Percentiles rank a stretch among this genome's conserved stretches.
These are phyloP conservation scores for Thalassoma bifasciatum DNA, from an alignment of 2,113 vertebrate genomes.

Conservation along the genomic window DNA sequence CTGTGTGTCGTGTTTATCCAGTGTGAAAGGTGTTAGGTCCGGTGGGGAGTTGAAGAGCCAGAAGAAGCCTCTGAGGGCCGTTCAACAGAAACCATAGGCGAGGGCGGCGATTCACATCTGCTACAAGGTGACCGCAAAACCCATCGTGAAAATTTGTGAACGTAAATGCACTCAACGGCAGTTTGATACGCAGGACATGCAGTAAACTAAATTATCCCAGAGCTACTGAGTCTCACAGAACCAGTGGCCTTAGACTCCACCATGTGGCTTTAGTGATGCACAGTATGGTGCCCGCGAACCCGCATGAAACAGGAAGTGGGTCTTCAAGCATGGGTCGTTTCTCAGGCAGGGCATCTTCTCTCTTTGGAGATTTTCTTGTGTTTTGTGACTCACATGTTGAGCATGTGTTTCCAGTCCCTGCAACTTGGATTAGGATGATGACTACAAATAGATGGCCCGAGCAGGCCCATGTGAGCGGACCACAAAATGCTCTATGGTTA, in stretches of 20 bases:
- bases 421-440: slow-evolving; percentile 58
- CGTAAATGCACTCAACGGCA: slow-evolving; percentile 7
- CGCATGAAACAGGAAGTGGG: slow-evolving; percentile 72
- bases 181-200: slow-evolving; percentile 11
- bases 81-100: slow-evolving; percentile 42
- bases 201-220: slow-evolving; percentile 25
- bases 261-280: slow-evolving; percentile 57
- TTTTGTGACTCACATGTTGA: slow-evolving; percentile 58
- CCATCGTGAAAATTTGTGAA: slow-evolving; percentile 54
- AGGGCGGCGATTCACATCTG: slow-evolving; percentile 53
- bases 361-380: slow-evolving; percentile 58
- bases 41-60: slow-evolving; percentile 34
- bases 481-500: slow-evolving; percentile 59
- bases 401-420: slow-evolving; percentile 69
- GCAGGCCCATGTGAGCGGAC: slow-evolving; percentile 58
- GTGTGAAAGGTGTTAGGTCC: slow-evolving; percentile 78
- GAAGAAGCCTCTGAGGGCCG: slow-evolving; percentile 27
- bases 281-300: slow-evolving; percentile 55
- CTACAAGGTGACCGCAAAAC: slow-evolving; percentile 40
- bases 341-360: slow-evolving; percentile 66
- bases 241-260: slow-evolving; percentile 11
- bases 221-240: slow-evolving; percentile 45
- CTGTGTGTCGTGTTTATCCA: slow-evolving; percentile 71
- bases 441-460: slow-evolving; percentile 65
- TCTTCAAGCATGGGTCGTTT: slow-evolving; percentile 69